phyloP scores from a whole-genome alignment of 1,140 invertebrate species.

The Odontomachus brunneus region DNA sequence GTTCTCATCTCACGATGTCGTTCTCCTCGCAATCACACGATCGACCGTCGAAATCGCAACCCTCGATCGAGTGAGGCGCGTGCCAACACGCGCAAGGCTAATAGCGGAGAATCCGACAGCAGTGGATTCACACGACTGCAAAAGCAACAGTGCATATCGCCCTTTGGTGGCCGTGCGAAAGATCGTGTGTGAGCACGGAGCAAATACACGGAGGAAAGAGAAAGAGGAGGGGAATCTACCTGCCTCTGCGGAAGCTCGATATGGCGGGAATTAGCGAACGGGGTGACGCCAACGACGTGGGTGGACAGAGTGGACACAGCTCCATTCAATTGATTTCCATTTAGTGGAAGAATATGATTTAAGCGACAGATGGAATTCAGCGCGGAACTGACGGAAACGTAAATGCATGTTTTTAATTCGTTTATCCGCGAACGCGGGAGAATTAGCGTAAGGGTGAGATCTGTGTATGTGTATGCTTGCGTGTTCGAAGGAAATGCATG shows the following conservation, averaged over 20 bases:
- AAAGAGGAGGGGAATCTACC: neutral
- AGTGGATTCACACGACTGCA: constrained; percentile 7
- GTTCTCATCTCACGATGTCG: no score
- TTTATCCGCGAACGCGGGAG: neutral
- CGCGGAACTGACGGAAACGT: constrained; percentile 10
- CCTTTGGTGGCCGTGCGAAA: constrained; percentile 7
- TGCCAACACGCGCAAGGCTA: neutral
- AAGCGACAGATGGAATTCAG: neutral
- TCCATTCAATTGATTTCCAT: constrained; percentile 45
- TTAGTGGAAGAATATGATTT: constrained; percentile 46
- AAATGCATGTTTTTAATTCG: constrained; percentile 39
- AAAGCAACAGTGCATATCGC: constrained; percentile 28
- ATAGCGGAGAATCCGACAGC: neutral
- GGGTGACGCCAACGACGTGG: neutral
- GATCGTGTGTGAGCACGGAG: constrained; percentile 8
- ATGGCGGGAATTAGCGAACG: constrained; percentile 46
- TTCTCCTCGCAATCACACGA: no score
- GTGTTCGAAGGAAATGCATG: neutral
- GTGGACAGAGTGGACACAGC: neutral
- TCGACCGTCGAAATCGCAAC: neutral
- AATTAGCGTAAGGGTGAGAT: neutral
- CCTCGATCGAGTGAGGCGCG: neutral
- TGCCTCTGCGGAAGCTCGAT: constrained; percentile 44
- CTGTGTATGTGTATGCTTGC: neutral
- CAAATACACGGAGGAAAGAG: neutral